Evolutionary conservation across 2,888 invertebrate species (phyloP).

Genomic region (Cetonia aurata): DNA sequence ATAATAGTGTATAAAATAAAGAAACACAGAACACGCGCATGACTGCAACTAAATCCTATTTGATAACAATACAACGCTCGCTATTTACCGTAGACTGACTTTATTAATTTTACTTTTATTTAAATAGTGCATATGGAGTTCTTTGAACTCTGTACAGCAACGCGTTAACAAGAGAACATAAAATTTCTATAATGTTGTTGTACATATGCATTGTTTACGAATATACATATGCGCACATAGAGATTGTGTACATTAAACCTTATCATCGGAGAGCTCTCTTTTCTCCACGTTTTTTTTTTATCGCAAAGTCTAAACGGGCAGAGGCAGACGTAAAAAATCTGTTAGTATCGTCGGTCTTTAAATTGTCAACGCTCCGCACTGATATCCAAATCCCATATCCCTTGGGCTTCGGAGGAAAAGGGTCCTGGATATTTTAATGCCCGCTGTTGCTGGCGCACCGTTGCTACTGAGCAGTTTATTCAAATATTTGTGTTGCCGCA

Average conservation of each 20-base stretch:
- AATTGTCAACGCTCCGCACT: slow-evolving; percentile 27
- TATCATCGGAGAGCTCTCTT: slow-evolving; percentile 14
- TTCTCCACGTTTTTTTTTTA: slow-evolving; percentile 10
- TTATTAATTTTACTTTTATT: slow-evolving; percentile 34
- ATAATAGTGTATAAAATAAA: slow-evolving; percentile 21
- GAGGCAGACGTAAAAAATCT: slow-evolving; percentile 33
- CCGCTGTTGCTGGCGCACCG: background rate
- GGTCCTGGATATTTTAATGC: slow-evolving; percentile 22
- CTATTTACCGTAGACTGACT: slow-evolving; percentile 20
- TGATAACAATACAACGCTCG: slow-evolving; percentile 23
- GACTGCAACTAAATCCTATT: slow-evolving; percentile 22
- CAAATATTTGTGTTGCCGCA: slow-evolving; percentile 29
- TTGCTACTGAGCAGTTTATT: slow-evolving; percentile 26
- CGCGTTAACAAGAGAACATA: slow-evolving; percentile 16
- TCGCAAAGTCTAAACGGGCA: slow-evolving; percentile 14
- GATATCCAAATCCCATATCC: slow-evolving; percentile 30
- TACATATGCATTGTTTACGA: slow-evolving; percentile 23
- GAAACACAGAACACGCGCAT: background rate
- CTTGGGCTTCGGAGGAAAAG: background rate
- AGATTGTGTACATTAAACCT: slow-evolving; percentile 27
- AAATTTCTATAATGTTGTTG: slow-evolving; percentile 23
- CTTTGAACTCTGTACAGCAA: slow-evolving; percentile 22
- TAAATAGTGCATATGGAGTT: slow-evolving; percentile 20
- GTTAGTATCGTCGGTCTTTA: slow-evolving; percentile 17
- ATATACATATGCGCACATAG: background rate